A percentile compares a stretch with the other conserved stretches of the same genome.
Conservation (phyloP, 2,797 vertebrate species). For the Labeo calbasu region DNA sequence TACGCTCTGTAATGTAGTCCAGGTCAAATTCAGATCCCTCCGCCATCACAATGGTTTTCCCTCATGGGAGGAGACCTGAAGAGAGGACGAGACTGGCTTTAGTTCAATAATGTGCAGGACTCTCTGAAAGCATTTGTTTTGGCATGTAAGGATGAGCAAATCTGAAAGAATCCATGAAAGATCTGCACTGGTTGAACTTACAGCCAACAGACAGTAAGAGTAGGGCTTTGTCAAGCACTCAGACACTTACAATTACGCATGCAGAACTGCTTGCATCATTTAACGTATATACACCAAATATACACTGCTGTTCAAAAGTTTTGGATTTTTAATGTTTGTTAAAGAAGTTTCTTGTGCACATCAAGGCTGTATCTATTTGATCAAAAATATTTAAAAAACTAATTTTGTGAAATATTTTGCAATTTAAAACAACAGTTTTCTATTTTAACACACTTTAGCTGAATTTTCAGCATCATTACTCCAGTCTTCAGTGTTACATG, state of each 20-base stretch:
- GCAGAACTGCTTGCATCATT: not conserved
- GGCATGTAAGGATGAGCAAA: not conserved
- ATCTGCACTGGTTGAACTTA: not conserved
- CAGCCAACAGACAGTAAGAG: not conserved
- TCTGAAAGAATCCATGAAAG: slow-evolving; percentile 4
- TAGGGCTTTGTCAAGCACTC: not conserved
- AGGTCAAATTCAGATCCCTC: slow-evolving; percentile 92
- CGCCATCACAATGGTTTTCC: slow-evolving; percentile 80
- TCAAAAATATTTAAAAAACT: no score
- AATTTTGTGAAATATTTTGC: no score
- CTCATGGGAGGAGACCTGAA: slow-evolving; percentile 25
- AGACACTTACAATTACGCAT: not conserved
- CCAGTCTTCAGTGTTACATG: no score
- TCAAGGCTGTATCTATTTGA: no score
- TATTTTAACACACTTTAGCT: no score
- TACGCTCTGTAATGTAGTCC: slow-evolving; percentile 93
- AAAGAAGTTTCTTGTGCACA: no score
- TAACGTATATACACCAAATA: not conserved
- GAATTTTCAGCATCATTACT: no score
- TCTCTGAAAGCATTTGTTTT: not conserved
- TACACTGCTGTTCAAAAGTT: no score
- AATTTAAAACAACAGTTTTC: no score
- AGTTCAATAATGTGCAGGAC: slow-evolving; percentile 7
- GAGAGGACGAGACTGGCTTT: not conserved
- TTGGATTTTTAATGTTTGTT: no score